Evolutionary conservation across 1,140 invertebrate species (phyloP).

Genomic region (Melitaea cinxia): DNA sequence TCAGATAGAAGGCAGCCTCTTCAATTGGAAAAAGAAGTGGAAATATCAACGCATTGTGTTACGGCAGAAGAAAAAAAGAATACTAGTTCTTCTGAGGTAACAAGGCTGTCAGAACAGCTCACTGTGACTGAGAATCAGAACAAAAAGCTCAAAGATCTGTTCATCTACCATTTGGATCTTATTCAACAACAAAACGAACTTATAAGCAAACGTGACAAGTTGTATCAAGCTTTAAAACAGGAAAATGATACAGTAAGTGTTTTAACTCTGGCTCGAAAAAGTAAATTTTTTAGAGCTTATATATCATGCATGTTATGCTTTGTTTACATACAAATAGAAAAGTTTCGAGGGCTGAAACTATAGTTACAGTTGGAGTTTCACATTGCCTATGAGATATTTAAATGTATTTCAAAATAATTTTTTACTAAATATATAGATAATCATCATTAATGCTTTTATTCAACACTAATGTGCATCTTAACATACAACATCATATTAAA

Average conservation of each 20-base stretch:
- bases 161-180: constrained; percentile 67
- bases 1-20: constrained; percentile 51
- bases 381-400: neutral
- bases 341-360: constrained; percentile 3
- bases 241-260: constrained; percentile 73
- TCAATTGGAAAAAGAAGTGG: constrained; percentile 59
- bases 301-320: constrained; percentile 28
- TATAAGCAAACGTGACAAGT: constrained; percentile 63
- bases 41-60: constrained; percentile 55
- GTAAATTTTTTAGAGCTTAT: constrained; percentile 5
- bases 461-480: neutral
- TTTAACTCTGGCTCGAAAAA: constrained; percentile 1
- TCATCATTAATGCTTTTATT: neutral
- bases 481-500: neutral
- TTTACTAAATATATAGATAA: neutral
- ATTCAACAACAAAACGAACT: constrained; percentile 72
- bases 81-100: constrained; percentile 38
- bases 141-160: constrained; percentile 60
- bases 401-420: neutral
- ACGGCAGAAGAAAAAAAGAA: constrained; percentile 50
- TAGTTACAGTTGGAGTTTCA: constrained; percentile 7
- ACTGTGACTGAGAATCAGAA: constrained; percentile 57
- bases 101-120: constrained; percentile 47
- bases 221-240: constrained; percentile 59
- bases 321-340: constrained; percentile 13